phyloP scores from a whole-genome alignment of 2,797 vertebrate species.

The Ctenosaura bakeri region DNA sequence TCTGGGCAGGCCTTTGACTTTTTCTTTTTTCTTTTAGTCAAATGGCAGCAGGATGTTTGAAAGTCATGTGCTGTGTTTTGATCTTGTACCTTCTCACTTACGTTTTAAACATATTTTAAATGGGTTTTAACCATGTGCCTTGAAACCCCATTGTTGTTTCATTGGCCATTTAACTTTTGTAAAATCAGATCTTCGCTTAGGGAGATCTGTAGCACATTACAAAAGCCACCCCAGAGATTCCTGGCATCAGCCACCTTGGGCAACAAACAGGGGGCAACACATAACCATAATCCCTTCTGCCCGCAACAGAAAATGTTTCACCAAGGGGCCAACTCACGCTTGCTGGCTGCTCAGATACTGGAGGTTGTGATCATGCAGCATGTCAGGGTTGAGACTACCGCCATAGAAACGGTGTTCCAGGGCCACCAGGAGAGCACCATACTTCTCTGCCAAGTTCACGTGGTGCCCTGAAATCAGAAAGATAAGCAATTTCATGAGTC shows the following conservation, averaged over 20 bases:
- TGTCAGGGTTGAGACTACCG: slow-evolving; percentile 82
- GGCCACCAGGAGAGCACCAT: slow-evolving; percentile 83
- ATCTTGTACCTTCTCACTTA: no score
- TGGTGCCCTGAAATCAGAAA: slow-evolving; percentile 82
- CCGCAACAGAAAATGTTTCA: fast-evolving
- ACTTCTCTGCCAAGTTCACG: slow-evolving; percentile 82
- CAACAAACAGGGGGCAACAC: not conserved
- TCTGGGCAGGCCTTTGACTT: no score
- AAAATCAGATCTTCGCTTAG: no score
- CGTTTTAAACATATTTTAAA: no score
- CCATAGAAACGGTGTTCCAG: slow-evolving; percentile 92
- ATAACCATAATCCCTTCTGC: no score
- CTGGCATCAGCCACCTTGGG: no score
- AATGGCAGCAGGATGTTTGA: no score
- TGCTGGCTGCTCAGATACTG: slow-evolving; percentile 87
- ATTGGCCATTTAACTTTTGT: no score
- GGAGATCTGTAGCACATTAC: not conserved
- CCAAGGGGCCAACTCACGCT: slow-evolving; percentile 80
- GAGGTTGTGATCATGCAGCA: slow-evolving; percentile 79
- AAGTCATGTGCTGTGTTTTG: no score
- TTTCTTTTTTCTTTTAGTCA: no score
- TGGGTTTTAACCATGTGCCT: no score
- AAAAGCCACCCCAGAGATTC: not conserved
- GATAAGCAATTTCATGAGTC: not conserved
- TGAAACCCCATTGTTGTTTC: no score